Percentiles rank a stretch among this genome's conserved stretches.
Evolutionary conservation across 2,797 vertebrate genomes (phyloP).

Genomic region (Sebastes cheni): DNA sequence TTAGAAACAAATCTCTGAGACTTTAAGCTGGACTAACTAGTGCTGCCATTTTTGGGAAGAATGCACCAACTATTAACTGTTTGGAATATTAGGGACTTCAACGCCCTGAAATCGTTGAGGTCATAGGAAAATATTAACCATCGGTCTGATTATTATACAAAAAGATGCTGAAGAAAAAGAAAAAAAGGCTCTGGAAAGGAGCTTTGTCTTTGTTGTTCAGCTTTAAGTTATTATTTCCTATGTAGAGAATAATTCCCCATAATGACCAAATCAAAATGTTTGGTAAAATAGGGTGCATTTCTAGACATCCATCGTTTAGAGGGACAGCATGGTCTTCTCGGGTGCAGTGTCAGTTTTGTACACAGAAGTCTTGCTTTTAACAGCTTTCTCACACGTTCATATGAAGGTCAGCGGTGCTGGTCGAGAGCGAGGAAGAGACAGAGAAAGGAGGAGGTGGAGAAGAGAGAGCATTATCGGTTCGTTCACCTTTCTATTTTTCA

Average conservation of each 20-base stretch:
- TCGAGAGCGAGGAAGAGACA: not conserved
- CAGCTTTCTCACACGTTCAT: not conserved
- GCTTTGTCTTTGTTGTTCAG: not conserved
- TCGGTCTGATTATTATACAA: not conserved
- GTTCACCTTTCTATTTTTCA: slow-evolving; percentile 18
- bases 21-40: not conserved
- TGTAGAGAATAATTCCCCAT: not conserved
- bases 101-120: not conserved
- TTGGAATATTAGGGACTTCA: not conserved
- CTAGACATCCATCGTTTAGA: not conserved
- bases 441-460: not conserved
- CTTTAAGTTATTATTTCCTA: not conserved
- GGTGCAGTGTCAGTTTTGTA: not conserved
- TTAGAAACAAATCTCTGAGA: too few species aligned
- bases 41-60: not conserved
- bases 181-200: not conserved
- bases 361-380: not conserved
- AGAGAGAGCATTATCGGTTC: not conserved
- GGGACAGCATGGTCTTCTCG: not conserved
- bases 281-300: not conserved
- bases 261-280: not conserved
- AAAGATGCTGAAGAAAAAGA: not conserved
- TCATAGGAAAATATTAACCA: not conserved
- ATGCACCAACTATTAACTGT: not conserved
- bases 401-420: not conserved